Evolutionary conservation across 1,140 invertebrate species (phyloP).

Genomic region (Adoxophyes honmai): DNA sequence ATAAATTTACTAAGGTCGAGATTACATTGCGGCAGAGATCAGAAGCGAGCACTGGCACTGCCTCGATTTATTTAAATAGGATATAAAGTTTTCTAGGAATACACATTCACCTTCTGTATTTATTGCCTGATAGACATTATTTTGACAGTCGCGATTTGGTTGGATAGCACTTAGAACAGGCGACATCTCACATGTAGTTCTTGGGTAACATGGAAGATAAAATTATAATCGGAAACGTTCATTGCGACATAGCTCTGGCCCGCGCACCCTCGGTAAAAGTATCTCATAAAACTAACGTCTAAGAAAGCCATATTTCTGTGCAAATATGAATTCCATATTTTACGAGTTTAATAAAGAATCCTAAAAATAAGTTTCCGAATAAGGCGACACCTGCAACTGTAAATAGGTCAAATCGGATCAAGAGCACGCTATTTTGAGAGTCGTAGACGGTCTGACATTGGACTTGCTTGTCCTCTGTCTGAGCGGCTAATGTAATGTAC

Average conservation of each 20-base stretch:
- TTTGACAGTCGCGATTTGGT: too few relatives aligned
- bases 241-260: background rate
- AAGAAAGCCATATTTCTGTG: constrained; percentile 5
- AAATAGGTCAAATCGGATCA: constrained; percentile 13
- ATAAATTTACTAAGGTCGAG: constrained; percentile 13
- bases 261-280: background rate
- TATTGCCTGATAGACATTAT: background rate
- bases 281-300: constrained; percentile 13
- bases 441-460: constrained; percentile 5
- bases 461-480: constrained; percentile 1
- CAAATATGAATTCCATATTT: constrained; percentile 9
- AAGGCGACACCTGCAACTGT: constrained; percentile 4
- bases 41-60: background rate
- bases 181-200: too few relatives aligned
- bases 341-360: constrained; percentile 12
- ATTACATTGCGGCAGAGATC: constrained; percentile 3
- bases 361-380: constrained; percentile 11
- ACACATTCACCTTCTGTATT: too few relatives aligned
- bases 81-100: background rate
- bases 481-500: background rate
- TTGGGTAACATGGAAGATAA: background rate
- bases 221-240: background rate
- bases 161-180: too few relatives aligned
- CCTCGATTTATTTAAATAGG: background rate
- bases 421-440: constrained; percentile 6